A percentile compares a stretch with the other conserved stretches of the same genome.
phyloP scores from a whole-genome alignment of 1,140 invertebrate genomes.

The Cryptotermes secundus region DNA sequence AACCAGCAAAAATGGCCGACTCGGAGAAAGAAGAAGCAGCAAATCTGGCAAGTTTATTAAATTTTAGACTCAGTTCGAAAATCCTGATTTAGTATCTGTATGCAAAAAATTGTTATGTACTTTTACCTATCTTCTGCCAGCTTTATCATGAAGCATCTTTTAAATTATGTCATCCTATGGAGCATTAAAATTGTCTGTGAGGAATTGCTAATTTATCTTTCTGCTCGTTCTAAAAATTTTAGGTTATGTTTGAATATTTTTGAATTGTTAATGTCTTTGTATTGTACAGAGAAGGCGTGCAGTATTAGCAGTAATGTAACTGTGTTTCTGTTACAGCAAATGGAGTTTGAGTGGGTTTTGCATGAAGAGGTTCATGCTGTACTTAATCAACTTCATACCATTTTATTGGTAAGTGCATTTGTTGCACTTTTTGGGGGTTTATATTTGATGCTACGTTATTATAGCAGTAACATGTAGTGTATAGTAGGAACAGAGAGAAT shows the following conservation, averaged over 20 bases:
- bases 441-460: no score
- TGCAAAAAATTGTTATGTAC: neutral
- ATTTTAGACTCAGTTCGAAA: no score
- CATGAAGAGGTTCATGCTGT: slow-evolving; percentile 86
- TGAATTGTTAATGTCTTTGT: slow-evolving; percentile 33
- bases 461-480: no score
- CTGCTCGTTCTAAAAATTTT: neutral
- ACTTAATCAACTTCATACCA: slow-evolving; percentile 77
- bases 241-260: slow-evolving; percentile 35
- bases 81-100: neutral
- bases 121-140: neutral
- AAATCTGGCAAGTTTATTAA: slow-evolving; percentile 70
- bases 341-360: slow-evolving; percentile 91
- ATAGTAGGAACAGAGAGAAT: no score
- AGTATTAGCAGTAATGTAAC: neutral
- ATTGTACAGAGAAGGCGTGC: neutral
- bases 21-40: slow-evolving; percentile 80
- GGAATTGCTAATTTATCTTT: neutral
- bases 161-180: neutral
- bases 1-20: slow-evolving; percentile 62
- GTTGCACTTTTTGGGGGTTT: no score
- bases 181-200: neutral
- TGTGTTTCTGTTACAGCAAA: slow-evolving; percentile 66
- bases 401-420: slow-evolving; percentile 85
- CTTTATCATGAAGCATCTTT: neutral